A percentile compares a stretch with the other conserved stretches of the same genome.
Conservation (phyloP, 2,797 vertebrate genomes). For the Crotalus adamanteus region DNA sequence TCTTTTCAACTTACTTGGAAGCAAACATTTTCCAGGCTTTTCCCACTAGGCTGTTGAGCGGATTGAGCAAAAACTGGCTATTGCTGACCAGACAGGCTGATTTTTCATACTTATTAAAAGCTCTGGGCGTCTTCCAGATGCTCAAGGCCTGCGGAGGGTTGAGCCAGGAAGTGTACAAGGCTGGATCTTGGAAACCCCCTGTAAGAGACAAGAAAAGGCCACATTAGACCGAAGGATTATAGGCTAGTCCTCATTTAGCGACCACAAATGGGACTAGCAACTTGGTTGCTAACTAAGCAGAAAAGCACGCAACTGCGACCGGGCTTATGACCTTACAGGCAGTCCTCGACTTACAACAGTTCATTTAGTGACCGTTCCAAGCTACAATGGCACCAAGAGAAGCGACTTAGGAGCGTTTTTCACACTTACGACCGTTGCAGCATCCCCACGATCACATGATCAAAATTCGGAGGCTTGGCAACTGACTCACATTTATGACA, state of each 20-base stretch:
- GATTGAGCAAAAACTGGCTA: slow-evolving; percentile 87
- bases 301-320: not conserved
- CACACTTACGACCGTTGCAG: too few species aligned
- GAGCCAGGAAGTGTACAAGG: slow-evolving; percentile 88
- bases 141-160: slow-evolving; percentile 70
- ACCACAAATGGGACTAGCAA: not conserved
- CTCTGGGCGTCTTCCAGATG: slow-evolving; percentile 82
- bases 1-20: slow-evolving; percentile 83
- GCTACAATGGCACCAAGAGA: too few species aligned
- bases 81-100: slow-evolving; percentile 92
- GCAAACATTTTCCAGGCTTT: slow-evolving; percentile 99
- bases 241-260: not conserved
- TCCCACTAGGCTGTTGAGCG: slow-evolving; percentile 83
- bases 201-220: slow-evolving; percentile 20
- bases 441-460: too few species aligned
- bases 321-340: not conserved
- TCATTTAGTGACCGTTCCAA: too few species aligned
- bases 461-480: too few species aligned
- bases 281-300: not conserved
- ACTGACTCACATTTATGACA: too few species aligned
- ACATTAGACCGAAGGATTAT: not conserved
- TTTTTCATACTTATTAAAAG: slow-evolving; percentile 92
- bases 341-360: too few species aligned
- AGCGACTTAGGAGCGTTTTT: too few species aligned
- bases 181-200: slow-evolving; percentile 84